Base-by-base conservation (phyloP, 2,888 invertebrate genomes). In the Drepana falcataria region DNA sequence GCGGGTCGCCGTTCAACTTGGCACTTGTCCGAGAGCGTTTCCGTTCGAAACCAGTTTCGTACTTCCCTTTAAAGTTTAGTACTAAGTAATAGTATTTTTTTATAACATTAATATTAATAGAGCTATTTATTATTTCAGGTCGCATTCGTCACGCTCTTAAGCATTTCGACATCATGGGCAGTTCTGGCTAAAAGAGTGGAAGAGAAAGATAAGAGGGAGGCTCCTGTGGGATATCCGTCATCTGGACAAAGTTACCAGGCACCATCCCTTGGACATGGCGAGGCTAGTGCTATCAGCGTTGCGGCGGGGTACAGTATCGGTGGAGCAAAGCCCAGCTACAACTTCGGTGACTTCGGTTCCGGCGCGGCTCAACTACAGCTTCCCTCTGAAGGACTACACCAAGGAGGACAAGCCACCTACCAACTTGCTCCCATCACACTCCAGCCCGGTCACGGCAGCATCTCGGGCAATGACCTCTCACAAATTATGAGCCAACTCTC, bases 271-370 rank as follows among this genome's bases (percentile, higher is more conserved):
- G 71, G 83, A 2, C 87, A 87, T n/a, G 84, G 80, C 35, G 91
- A 85, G 9, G 84, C 84, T 49, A 89, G 79, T 59, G 73, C 91
- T 34, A 83, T 91, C 63, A 91, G 86, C 60, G 75, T 91, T 35
- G 90, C 91, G 5, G 91, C 91, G 4, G 91, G 91, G 33, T 91
- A 91, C 73, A 91, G 87, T 65, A 77, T 91, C 47, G 91, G 91
- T 21, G 90, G 89, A 52, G 81, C 77, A 2, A 89, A 89, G 57
- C 87, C 86, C 9, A 74, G 65, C 57, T 87, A 72, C 67, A 79
- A 59, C 53, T 83, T 79, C 48, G 80, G 73, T 5, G 82, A 79
- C 35, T 82, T 80, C 58, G 80, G 77, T 60, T 72, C 75, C 47
- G 72, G 75, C 33, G 74, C 72, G 53, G 70, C 76, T 47, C 75